Evolutionary conservation across 2,888 invertebrate species (phyloP).

Genomic region (Panopea generosa): DNA sequence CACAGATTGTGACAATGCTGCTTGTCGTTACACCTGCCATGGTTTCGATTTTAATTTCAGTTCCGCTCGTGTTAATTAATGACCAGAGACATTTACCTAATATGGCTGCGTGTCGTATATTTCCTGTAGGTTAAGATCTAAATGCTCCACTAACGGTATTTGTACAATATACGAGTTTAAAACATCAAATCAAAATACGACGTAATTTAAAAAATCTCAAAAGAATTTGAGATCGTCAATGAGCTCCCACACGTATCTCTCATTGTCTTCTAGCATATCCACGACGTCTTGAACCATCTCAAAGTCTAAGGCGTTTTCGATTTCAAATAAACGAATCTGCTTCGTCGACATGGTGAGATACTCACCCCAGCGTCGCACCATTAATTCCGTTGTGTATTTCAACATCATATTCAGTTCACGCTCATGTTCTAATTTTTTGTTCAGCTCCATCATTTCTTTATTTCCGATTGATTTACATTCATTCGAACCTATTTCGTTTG

Average conservation of each 20-base stretch:
- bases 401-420: constrained; percentile 53
- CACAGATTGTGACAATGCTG: too few relatives aligned
- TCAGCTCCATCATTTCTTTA: constrained; percentile 38
- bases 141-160: too few relatives aligned
- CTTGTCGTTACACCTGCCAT: too few relatives aligned
- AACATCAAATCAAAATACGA: too few relatives aligned
- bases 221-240: constrained; percentile 64
- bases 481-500: background rate
- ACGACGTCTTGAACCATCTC: constrained; percentile 65
- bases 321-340: constrained; percentile 58
- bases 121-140: too few relatives aligned
- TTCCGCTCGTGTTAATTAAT: too few relatives aligned
- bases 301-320: constrained; percentile 55
- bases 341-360: constrained; percentile 63
- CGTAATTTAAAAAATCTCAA: background rate
- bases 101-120: too few relatives aligned
- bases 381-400: constrained; percentile 46
- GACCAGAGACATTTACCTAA: too few relatives aligned
- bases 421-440: constrained; percentile 51
- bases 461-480: constrained; percentile 31
- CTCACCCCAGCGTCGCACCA: constrained; percentile 68
- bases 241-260: constrained; percentile 72
- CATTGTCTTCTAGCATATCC: constrained; percentile 71
- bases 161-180: too few relatives aligned
- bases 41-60: too few relatives aligned